A percentile compares a stretch with the other conserved stretches of the same genome.
phyloP scores from a whole-genome alignment of 1,140 invertebrate species.

The Hypothenemus hampei region DNA sequence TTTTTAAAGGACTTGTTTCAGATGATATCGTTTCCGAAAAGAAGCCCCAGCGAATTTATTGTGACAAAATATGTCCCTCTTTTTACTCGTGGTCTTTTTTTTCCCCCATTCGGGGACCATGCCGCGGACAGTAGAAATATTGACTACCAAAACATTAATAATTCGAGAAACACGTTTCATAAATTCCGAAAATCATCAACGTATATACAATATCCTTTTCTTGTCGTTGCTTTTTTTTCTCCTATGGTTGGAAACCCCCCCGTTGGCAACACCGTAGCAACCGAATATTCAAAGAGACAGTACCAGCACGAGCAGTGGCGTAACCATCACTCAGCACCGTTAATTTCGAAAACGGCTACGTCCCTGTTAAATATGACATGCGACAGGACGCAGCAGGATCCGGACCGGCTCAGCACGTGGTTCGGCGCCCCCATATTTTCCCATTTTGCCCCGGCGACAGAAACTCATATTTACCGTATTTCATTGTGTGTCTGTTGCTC shows the following conservation, averaged over 20 bases:
- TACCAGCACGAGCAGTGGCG: slow-evolving; percentile 2
- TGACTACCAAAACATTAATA: slow-evolving; percentile 26
- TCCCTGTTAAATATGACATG: slow-evolving; percentile 18
- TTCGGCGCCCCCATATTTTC: slow-evolving; percentile 23
- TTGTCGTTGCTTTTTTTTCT: too few species aligned
- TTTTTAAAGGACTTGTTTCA: too few species aligned
- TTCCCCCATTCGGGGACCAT: slow-evolving; percentile 2
- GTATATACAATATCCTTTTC: too few species aligned
- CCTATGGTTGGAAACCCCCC: slow-evolving; percentile 23
- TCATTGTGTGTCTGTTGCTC: slow-evolving; percentile 4
- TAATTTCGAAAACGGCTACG: not conserved
- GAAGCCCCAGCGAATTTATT: too few species aligned
- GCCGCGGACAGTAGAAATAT: slow-evolving; percentile 23
- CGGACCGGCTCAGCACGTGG: slow-evolving; percentile 14
- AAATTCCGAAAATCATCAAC: slow-evolving; percentile 24
- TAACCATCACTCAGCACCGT: not conserved
- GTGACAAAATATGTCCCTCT: slow-evolving; percentile 17
- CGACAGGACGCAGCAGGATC: slow-evolving; percentile 17
- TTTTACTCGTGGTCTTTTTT: slow-evolving; percentile 14
- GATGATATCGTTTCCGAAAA: too few species aligned
- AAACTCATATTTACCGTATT: slow-evolving; percentile 25
- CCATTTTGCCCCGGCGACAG: slow-evolving; percentile 20
- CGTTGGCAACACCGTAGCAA: slow-evolving; percentile 9
- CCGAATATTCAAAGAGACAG: too few species aligned
- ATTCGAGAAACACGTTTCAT: slow-evolving; percentile 17